phyloP scores from a whole-genome alignment of 1,140 invertebrate species.

The Aphelenchoides fujianensis region DNA sequence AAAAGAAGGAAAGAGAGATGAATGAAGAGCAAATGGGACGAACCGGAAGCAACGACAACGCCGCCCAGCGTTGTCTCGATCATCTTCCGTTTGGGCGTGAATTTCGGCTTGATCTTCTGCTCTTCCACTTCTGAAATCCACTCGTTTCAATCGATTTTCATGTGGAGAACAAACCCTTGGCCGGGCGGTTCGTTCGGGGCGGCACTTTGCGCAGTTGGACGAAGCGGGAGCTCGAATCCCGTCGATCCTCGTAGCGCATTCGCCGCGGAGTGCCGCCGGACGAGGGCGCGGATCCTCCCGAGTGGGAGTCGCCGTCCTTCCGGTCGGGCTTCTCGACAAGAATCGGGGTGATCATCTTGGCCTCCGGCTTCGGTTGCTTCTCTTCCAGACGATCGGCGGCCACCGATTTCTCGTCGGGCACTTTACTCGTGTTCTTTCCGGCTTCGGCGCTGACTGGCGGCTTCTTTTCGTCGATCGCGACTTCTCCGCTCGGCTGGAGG shows the following conservation, averaged over 20 bases:
- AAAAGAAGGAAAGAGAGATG: no score
- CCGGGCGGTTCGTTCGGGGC: not conserved
- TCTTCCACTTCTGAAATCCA: not conserved
- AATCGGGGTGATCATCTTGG: not conserved
- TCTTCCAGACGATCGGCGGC: not conserved
- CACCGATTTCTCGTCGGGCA: not conserved
- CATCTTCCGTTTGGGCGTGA: constrained; percentile 9
- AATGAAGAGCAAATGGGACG: no score
- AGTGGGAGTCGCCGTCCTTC: not conserved
- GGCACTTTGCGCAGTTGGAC: constrained; percentile 9
- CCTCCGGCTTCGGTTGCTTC: not conserved
- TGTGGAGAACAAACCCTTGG: not conserved
- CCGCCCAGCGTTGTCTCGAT: not conserved
- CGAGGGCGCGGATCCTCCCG: not conserved
- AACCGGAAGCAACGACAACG: constrained; percentile 2
- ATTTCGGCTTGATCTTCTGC: constrained; percentile 21
- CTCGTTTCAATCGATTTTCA: not conserved
- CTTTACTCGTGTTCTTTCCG: not conserved
- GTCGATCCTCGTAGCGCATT: not conserved
- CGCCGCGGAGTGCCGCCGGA: not conserved
- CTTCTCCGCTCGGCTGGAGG: not conserved
- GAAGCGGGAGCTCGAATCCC: not conserved
- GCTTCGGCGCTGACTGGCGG: not conserved
- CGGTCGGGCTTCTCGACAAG: not conserved
- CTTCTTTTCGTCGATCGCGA: not conserved